Conservation (phyloP, 2,797 vertebrate genomes). For the Amniataba percoides region DNA sequence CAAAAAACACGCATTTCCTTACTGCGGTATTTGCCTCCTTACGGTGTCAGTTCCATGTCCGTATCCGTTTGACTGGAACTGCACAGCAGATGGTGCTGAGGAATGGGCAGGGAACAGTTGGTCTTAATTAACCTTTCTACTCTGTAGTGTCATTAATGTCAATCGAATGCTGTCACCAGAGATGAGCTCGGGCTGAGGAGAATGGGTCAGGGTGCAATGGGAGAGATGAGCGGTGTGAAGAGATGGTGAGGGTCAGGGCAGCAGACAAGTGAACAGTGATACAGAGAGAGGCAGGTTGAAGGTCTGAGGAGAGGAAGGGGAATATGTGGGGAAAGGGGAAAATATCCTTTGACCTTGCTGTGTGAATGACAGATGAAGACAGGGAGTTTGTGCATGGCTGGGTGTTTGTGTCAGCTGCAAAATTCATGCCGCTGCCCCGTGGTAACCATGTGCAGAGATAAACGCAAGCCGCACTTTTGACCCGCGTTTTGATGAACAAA, state of each 20-base stretch:
- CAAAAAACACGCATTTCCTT: constrained; percentile 3
- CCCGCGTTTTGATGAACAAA: constrained; percentile 46
- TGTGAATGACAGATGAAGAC: constrained; percentile 61
- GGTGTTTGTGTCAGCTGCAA: constrained; percentile 42
- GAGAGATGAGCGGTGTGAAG: constrained; percentile 60
- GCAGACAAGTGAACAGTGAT: constrained; percentile 62
- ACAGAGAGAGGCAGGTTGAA: constrained; percentile 46
- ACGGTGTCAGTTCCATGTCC: constrained; percentile 12
- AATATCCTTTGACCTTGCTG: constrained; percentile 35
- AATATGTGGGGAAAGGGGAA: constrained; percentile 16
- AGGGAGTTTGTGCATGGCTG: constrained; percentile 30
- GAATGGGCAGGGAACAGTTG: constrained; percentile 75
- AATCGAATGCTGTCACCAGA: constrained; percentile 77
- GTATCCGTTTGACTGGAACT: constrained; percentile 37
- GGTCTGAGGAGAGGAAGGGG: constrained; percentile 53
- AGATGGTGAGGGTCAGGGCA: constrained; percentile 51
- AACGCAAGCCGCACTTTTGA: constrained; percentile 27
- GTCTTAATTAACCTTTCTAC: constrained; percentile 86
- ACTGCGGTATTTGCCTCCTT: constrained; percentile 20
- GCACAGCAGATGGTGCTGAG: constrained; percentile 72
- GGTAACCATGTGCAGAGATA: not conserved
- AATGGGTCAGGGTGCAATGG: constrained; percentile 62
- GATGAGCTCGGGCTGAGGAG: constrained; percentile 64
- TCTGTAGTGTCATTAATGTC: constrained; percentile 79
- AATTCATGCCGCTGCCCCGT: constrained; percentile 1